These are phyloP conservation scores for Callithrix jacchus DNA, from an alignment of 2,113 vertebrate species.

Conservation along the genomic window DNA sequence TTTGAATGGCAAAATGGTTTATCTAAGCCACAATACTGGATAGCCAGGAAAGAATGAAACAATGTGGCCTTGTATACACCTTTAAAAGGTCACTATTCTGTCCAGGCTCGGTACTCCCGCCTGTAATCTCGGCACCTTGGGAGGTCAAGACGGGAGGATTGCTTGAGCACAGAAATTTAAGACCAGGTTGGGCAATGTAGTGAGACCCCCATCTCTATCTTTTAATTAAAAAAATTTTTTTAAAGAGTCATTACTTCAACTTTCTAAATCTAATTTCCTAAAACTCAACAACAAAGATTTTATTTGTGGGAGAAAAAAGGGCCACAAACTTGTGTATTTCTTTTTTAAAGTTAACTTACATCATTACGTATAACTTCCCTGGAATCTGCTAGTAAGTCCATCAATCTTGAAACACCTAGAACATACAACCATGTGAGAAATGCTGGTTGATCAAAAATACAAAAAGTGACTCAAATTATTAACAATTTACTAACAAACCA, in stretches of 20 bases:
- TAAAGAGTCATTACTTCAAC: neutral
- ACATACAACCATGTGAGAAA: slow-evolving; percentile 37
- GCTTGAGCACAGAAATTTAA: too few relatives aligned
- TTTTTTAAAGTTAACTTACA: slow-evolving; percentile 84
- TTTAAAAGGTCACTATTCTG: neutral
- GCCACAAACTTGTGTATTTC: neutral
- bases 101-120: too few relatives aligned
- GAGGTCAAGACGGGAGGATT: too few relatives aligned
- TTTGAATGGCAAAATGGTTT: neutral
- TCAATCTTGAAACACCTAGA: slow-evolving; percentile 96
- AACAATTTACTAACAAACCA: neutral
- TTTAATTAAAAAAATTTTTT: too few relatives aligned
- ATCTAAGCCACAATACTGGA: neutral
- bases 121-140: too few relatives aligned
- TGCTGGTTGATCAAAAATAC: neutral
- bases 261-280: neutral
- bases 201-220: too few relatives aligned
- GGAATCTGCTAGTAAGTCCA: slow-evolving; percentile 97
- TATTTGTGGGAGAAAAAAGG: neutral
- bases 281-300: neutral
- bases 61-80: neutral
- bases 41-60: slow-evolving; percentile 11
- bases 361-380: slow-evolving; percentile 98
- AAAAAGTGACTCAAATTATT: neutral
- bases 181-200: too few relatives aligned